Conservation (phyloP, 2,113 vertebrate species). For the Nanorana parkeri region DNA sequence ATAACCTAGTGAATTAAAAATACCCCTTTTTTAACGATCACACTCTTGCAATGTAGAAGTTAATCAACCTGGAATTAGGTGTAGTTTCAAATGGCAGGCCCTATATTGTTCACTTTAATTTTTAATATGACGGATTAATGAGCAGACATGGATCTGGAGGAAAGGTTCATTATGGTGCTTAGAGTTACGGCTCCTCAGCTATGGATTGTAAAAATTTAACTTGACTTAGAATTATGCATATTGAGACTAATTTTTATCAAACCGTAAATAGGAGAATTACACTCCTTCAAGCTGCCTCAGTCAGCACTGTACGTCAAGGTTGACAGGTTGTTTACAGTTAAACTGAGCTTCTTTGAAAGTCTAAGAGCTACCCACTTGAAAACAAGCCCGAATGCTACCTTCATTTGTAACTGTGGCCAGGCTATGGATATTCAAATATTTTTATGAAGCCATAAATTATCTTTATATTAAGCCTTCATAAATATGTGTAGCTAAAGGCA, state of each 20-base stretch:
- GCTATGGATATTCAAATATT: too few relatives aligned
- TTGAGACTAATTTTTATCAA: too few relatives aligned
- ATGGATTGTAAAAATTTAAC: not conserved
- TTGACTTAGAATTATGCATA: not conserved
- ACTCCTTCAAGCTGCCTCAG: not conserved
- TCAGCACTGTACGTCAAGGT: not conserved
- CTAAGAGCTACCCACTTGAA: too few relatives aligned
- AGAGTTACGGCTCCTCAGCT: not conserved
- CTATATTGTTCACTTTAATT: slow-evolving; percentile 43
- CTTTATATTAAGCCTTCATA: too few relatives aligned
- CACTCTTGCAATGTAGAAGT: slow-evolving; percentile 22
- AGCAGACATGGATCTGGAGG: slow-evolving; percentile 16
- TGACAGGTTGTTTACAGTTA: too few relatives aligned
- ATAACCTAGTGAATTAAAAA: slow-evolving; percentile 25
- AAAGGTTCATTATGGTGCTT: slow-evolving; percentile 11
- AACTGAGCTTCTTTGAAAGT: too few relatives aligned
- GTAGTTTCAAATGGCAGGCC: slow-evolving; percentile 23
- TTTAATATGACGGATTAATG: slow-evolving; percentile 49
- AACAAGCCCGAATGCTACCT: too few relatives aligned
- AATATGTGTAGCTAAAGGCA: too few relatives aligned
- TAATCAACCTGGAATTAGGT: slow-evolving; percentile 49
- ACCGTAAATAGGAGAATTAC: too few relatives aligned
- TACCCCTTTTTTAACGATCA: slow-evolving; percentile 20
- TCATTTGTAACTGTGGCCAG: too few relatives aligned
- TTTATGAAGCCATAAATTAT: too few relatives aligned